Percentiles rank a stretch among this genome's conserved stretches.
Conservation (phyloP, 1,140 invertebrate species). For the Phenacoccus solenopsis region DNA sequence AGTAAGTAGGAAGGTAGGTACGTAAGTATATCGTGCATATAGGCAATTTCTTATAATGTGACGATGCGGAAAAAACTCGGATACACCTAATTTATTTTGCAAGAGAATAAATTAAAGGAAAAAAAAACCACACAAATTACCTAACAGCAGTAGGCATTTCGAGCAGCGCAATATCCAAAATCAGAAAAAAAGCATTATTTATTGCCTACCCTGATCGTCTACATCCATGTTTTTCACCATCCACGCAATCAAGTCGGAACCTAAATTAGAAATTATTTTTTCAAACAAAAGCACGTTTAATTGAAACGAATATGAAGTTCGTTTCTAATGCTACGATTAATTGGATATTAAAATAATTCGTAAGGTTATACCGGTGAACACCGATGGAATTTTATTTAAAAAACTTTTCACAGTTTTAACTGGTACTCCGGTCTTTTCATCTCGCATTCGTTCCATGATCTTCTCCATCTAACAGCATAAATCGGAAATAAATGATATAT, state of each 20-base stretch:
- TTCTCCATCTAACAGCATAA: constrained; percentile 75
- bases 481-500: not conserved
- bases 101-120: not conserved
- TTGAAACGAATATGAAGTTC: no score
- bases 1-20: no score
- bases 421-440: constrained; percentile 82
- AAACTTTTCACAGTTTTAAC: constrained; percentile 97
- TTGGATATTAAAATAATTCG: no score
- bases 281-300: no score
- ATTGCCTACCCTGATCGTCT: constrained; percentile 62
- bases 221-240: constrained; percentile 84
- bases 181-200: constrained; percentile 8
- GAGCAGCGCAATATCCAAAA: not conserved
- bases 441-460: constrained; percentile 93
- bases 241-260: constrained; percentile 85
- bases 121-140: not conserved
- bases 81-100: no score
- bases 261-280: no score
- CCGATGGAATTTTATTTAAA: constrained; percentile 96
- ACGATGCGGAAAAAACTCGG: no score
- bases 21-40: no score
- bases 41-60: no score
- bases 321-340: no score
- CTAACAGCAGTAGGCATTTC: not conserved
- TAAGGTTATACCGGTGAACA: constrained; percentile 81